Conservation (phyloP, 2,888 invertebrate species). For the Muscina levida region DNA sequence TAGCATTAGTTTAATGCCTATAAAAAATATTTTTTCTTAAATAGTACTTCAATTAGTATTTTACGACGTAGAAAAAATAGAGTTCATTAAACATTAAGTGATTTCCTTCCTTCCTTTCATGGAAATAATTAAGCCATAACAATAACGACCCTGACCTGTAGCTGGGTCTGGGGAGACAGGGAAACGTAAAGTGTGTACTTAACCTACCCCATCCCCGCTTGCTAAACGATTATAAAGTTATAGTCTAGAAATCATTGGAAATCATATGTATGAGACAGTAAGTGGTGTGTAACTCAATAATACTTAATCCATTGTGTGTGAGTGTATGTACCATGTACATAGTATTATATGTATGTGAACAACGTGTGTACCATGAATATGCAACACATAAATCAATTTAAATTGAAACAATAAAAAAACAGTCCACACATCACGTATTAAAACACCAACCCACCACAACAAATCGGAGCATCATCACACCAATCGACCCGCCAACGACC, state of each 20-base stretch:
- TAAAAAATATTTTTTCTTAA: too few species aligned
- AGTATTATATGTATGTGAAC: background rate
- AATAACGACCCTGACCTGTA: constrained; percentile 55
- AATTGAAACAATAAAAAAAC: constrained; percentile 64
- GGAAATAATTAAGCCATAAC: constrained; percentile 47
- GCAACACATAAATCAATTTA: constrained; percentile 64
- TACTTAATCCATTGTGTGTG: constrained; percentile 21
- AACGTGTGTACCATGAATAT: constrained; percentile 20
- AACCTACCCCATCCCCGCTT: constrained; percentile 12
- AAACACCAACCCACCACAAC: constrained; percentile 61
- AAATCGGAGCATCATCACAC: constrained; percentile 35
- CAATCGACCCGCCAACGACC: background rate
- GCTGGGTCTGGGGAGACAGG: too few species aligned
- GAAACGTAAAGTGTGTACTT: constrained; percentile 2
- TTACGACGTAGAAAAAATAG: too few species aligned
- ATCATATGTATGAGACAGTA: background rate
- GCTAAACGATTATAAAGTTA: too few species aligned
- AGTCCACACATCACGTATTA: constrained; percentile 61
- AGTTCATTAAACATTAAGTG: too few species aligned
- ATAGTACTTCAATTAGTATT: too few species aligned
- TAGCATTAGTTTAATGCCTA: too few species aligned
- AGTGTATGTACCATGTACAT: background rate
- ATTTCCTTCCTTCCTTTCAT: constrained; percentile 9
- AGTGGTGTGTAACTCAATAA: constrained; percentile 13
- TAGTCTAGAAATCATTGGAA: background rate